A percentile compares a stretch with the other conserved stretches of the same genome.
These are phyloP conservation scores for Aurelia sp. DNA, from an alignment of 30 jellyfish, hydroid and myxozoan species.

Conservation along the genomic window DNA sequence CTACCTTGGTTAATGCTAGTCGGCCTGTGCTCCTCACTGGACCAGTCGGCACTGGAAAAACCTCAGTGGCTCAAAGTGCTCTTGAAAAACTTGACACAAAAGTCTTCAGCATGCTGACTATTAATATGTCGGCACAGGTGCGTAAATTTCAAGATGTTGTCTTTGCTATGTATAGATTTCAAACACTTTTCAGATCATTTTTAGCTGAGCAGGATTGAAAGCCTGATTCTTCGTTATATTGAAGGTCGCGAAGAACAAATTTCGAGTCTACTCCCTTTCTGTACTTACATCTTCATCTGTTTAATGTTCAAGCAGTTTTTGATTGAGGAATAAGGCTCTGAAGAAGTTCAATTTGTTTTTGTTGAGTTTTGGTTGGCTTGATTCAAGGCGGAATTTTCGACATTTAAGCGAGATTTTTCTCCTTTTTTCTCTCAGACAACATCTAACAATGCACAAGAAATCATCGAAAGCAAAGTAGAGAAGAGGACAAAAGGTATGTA, in stretches of 20 bases:
- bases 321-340: no score
- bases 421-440: constrained; percentile 61
- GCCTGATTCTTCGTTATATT: no score
- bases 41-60: constrained; percentile 99
- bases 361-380: no score
- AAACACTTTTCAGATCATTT: no score
- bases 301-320: no score
- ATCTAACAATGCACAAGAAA: constrained; percentile 89
- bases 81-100: constrained; percentile 78
- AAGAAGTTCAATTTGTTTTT: no score
- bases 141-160: no score
- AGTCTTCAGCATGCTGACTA: constrained; percentile 83
- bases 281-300: no score
- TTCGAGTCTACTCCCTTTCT: not conserved
- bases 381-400: no score
- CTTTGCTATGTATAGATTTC: no score
- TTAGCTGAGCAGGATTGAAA: no score
- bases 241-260: no score
- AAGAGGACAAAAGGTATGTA: constrained; percentile 92
- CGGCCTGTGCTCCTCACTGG: constrained; percentile 94
- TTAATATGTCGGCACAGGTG: constrained; percentile 98
- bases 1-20: constrained; percentile 74
- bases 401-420: not conserved
- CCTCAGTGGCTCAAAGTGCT: constrained; percentile 95
- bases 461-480: constrained; percentile 95